Percentiles rank a stretch among this genome's conserved stretches.
Evolutionary conservation across 2,888 invertebrate species (phyloP).

Genomic region (Caenorhabditis uteleia): DNA sequence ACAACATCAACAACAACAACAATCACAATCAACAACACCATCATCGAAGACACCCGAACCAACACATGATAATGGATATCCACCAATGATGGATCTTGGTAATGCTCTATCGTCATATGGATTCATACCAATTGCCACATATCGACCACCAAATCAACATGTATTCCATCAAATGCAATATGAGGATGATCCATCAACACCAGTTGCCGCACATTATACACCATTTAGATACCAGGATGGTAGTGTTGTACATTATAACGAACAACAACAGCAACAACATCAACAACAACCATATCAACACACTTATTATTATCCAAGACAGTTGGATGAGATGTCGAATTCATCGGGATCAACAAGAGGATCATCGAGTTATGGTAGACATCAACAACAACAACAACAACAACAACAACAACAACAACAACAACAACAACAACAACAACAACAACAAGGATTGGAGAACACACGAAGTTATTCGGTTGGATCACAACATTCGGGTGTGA

Average conservation of each 20-base stretch:
- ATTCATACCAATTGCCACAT: slow-evolving; percentile 60
- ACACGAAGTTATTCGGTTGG: background rate
- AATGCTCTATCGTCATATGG: slow-evolving; percentile 51
- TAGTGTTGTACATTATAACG: background rate
- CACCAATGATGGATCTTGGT: slow-evolving; percentile 36
- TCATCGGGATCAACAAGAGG: too few species aligned
- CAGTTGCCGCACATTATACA: background rate
- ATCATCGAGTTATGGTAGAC: too few species aligned
- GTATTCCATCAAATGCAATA: background rate
- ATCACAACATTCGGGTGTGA: background rate
- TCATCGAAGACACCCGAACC: background rate
- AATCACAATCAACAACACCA: background rate
- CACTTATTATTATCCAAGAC: slow-evolving; percentile 4
- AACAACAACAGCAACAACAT: slow-evolving; percentile 1
- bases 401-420: slow-evolving; percentile 6
- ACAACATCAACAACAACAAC: background rate
- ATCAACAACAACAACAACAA: slow-evolving; percentile 10
- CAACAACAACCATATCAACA: slow-evolving; percentile 11
- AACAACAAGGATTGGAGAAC: slow-evolving; percentile 6
- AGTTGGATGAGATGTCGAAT: too few species aligned
- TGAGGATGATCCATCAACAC: background rate
- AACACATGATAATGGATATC: background rate
- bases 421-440: background rate
- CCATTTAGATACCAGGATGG: background rate
- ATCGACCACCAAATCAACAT: slow-evolving; percentile 32